A percentile compares a stretch with the other conserved stretches of the same genome.
phyloP scores from a whole-genome alignment of 1,140 invertebrate genomes.

The Drosophila truncata region DNA sequence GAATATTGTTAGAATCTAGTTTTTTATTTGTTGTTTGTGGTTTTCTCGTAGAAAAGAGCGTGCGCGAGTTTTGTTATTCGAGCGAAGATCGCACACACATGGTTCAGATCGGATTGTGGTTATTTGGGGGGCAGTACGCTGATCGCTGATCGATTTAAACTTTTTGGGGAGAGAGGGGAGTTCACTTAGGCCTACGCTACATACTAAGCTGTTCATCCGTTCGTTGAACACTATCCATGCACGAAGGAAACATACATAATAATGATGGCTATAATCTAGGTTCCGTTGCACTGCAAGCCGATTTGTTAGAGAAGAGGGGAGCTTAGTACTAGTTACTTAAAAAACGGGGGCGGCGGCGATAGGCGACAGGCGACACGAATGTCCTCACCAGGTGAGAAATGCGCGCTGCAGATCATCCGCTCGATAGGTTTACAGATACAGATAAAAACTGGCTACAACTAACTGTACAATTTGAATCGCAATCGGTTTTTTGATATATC shows the following conservation, averaged over 20 bases:
- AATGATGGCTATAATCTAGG: constrained; percentile 40
- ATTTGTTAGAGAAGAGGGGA: constrained; percentile 42
- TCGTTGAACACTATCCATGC: constrained; percentile 5
- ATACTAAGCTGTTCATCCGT: constrained; percentile 20
- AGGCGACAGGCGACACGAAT: neutral
- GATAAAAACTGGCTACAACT: constrained; percentile 64
- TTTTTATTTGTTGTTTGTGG: constrained; percentile 13
- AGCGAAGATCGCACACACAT: constrained; percentile 52
- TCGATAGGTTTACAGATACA: constrained; percentile 31
- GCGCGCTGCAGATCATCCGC: neutral
- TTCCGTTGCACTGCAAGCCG: constrained; percentile 47
- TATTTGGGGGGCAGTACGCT: constrained; percentile 9
- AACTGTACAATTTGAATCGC: constrained; percentile 63
- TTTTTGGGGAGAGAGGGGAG: neutral
- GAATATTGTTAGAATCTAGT: constrained; percentile 43
- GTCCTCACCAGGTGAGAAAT: constrained; percentile 21
- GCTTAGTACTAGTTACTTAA: constrained; percentile 39
- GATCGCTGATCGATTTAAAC: neutral
- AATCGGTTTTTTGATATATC: constrained; percentile 16
- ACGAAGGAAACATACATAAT: constrained; percentile 18
- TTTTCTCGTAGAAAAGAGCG: constrained; percentile 49
- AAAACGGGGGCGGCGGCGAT: neutral
- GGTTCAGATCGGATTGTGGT: constrained; percentile 20
- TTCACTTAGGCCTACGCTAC: constrained; percentile 29
- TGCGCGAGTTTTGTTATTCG: constrained; percentile 72